Percentiles rank a stretch among this genome's conserved stretches.
Conservation (phyloP, 1,140 invertebrate genomes). For the Arion vulgaris region DNA sequence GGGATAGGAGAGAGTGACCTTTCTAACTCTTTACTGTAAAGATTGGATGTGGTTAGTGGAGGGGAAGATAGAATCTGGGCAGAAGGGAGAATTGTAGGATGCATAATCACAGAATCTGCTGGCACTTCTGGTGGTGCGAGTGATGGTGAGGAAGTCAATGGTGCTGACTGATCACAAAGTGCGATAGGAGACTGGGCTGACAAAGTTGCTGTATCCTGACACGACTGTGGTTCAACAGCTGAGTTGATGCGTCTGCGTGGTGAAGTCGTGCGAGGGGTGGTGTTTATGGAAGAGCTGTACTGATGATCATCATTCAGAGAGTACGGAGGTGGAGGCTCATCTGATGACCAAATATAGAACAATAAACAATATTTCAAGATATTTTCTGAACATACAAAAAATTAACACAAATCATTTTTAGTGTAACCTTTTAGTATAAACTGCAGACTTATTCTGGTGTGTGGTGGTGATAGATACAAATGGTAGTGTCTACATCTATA, state of each 20-base stretch:
- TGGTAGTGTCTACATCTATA: too few relatives aligned
- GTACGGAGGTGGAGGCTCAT: conserved; percentile 51
- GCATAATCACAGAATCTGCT: conserved; percentile 10
- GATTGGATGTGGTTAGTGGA: neutral
- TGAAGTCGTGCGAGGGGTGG: conserved; percentile 26
- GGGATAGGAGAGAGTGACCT: neutral
- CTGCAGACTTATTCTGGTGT: too few relatives aligned
- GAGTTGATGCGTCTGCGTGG: conserved; percentile 34
- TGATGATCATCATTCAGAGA: conserved; percentile 27
- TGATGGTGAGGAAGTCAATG: neutral
- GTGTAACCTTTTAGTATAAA: too few relatives aligned
- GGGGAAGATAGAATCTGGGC: neutral
- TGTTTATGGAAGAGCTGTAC: conserved; percentile 6
- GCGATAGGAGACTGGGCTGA: neutral
- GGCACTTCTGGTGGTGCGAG: conserved; percentile 2
- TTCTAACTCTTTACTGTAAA: neutral
- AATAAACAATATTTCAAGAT: neutral
- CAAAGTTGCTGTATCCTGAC: neutral
- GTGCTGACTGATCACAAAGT: neutral
- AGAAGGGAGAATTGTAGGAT: conserved; percentile 6
- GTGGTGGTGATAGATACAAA: too few relatives aligned
- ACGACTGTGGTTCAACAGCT: neutral
- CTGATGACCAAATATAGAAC: conserved; percentile 12
- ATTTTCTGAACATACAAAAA: neutral
- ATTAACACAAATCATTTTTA: neutral